Base-by-base conservation (phyloP, 2,797 vertebrate genomes). In the Myiothlypis coronata region DNA sequence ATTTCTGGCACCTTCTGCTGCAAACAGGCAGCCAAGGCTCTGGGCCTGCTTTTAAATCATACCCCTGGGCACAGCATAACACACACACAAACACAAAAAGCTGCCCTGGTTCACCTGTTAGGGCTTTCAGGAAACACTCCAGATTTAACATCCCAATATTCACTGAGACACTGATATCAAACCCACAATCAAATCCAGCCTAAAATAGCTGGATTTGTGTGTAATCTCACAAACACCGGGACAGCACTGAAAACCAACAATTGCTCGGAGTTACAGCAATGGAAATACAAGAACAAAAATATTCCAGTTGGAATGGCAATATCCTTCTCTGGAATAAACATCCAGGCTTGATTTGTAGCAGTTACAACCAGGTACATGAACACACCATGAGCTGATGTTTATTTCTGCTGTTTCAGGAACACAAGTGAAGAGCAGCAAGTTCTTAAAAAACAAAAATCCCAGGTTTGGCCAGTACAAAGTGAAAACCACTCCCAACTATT, bases 1-100 rank as follows among this genome's bases (percentile, higher is more conserved):
- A 70, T 83, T 96, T 81, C 76, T 96, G 89, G 82, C 71, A 91
- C 30, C 83, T 78, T 7, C n/a, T 68, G 61, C 79, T 88, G 53
- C 61, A 41, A 81, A 65, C 6, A 85, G 27, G 12, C 68, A 92
- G 91, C 76, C 76, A 90, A 39, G 28, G 30, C 43, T 72, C 75
- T 72, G 69, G 44, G 65, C 28, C 15, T 63, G n/a, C 39, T 93
- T 79, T 88, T 81, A 56, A 69, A 47, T 81, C 35, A 52, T 9
- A 59, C 14, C 55, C 28, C 19, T 44, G 78, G 49, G 61, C 69
- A 85, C 41, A 74, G 24, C 18, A 28, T 71, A 75, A 78, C 3
- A 70, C 1, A 50, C 5, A 63, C 14, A 39, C 9, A 65, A 12
- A 30, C 11, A 74, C 4, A 26, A 21, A 84, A 30, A 69, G 14